Evolutionary conservation across 2,113 vertebrate genomes (phyloP).

Genomic region (Chrysemys picta): DNA sequence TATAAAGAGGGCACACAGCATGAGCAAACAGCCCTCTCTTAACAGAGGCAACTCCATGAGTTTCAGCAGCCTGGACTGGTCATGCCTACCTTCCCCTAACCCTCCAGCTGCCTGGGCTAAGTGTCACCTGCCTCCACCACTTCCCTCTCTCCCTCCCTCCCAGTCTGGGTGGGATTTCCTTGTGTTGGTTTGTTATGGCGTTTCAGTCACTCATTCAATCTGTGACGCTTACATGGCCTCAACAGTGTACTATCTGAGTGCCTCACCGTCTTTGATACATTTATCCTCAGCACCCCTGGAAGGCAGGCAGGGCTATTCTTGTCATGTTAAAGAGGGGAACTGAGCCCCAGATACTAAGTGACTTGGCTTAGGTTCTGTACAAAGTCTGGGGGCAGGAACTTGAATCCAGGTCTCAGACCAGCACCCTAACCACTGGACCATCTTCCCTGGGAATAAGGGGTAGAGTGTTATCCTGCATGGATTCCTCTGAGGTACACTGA

Average conservation of each 20-base stretch:
- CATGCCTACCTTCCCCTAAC: not conserved
- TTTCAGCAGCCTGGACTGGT: not conserved
- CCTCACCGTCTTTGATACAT: not conserved
- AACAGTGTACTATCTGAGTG: not conserved
- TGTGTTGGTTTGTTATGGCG: not conserved
- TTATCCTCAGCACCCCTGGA: not conserved
- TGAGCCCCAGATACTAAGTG: not conserved
- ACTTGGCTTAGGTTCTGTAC: not conserved
- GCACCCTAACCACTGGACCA: not conserved
- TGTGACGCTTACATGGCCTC: not conserved
- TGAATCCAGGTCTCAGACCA: not conserved
- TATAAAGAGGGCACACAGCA: constrained; percentile 71
- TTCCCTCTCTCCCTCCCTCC: not conserved
- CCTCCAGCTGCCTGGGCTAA: not conserved
- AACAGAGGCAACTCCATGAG: not conserved
- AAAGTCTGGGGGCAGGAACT: not conserved
- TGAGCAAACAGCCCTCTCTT: not conserved
- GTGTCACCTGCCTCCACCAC: not conserved
- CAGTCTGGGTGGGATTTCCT: not conserved
- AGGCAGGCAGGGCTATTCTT: not conserved
- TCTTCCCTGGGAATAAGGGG: not conserved
- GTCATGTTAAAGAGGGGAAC: not conserved
- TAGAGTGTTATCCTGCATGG: not conserved
- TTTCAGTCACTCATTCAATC: not conserved
- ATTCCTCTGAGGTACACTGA: not conserved